Evolutionary conservation across 35 echinoderm and acorn worm genomes (phyloP).

Genomic region (Chiridota heheva): DNA sequence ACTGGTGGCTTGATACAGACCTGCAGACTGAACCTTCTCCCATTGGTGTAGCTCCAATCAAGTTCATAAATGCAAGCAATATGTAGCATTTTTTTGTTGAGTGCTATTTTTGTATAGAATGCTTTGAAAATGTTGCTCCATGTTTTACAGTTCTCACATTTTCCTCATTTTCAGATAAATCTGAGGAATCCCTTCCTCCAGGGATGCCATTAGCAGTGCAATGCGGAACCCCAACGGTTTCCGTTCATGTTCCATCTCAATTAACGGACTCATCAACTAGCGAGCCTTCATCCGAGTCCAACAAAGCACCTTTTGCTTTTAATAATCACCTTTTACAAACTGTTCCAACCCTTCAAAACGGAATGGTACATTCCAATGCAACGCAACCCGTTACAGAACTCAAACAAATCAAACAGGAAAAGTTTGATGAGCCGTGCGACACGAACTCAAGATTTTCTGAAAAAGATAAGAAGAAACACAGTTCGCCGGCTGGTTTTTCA

Average conservation of each 20-base stretch:
- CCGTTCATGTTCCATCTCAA: constrained; percentile 32
- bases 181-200: constrained; percentile 43
- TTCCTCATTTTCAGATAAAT: constrained; percentile 19
- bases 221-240: constrained; percentile 47
- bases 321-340: constrained; percentile 65
- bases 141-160: background rate
- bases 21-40: too few relatives aligned
- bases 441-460: background rate
- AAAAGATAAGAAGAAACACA: constrained; percentile 54
- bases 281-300: constrained; percentile 22
- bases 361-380: constrained; percentile 53
- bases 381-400: constrained; percentile 1
- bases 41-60: too few relatives aligned
- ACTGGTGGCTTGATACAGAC: too few relatives aligned
- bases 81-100: too few relatives aligned
- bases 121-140: too few relatives aligned
- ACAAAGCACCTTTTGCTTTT: constrained; percentile 16
- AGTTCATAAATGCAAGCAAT: too few relatives aligned
- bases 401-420: constrained; percentile 40
- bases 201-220: constrained; percentile 50
- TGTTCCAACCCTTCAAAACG: constrained; percentile 50
- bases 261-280: constrained; percentile 44
- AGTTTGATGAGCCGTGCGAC: constrained; percentile 7
- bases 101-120: too few relatives aligned
- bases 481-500: constrained; percentile 56